These are phyloP conservation scores for Neodiprion fabricii DNA, from an alignment of 1,140 invertebrate species.

Conservation along the genomic window DNA sequence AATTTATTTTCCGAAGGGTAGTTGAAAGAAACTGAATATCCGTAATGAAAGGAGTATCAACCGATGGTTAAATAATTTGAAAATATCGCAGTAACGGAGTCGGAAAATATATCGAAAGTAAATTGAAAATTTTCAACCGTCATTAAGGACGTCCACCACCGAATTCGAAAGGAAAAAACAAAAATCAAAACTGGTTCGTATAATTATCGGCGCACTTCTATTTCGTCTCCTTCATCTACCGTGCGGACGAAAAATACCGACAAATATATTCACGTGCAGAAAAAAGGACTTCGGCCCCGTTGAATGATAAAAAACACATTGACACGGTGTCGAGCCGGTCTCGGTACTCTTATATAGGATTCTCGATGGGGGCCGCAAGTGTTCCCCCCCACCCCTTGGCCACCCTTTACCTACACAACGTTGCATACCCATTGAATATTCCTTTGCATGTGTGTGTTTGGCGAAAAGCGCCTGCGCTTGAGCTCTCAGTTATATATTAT, in stretches of 20 bases:
- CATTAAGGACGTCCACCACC: no score
- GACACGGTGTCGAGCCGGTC: constrained; percentile 29
- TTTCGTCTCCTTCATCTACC: constrained; percentile 3
- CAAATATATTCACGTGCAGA: constrained; percentile 11
- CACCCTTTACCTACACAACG: neutral
- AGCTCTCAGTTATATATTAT: no score
- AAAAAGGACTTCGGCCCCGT: constrained; percentile 36
- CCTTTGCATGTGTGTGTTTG: neutral
- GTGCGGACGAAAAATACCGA: neutral
- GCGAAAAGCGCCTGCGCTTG: no score
- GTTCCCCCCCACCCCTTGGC: constrained; percentile 10
- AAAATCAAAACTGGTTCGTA: neutral
- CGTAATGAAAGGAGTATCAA: neutral
- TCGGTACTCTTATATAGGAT: constrained; percentile 42
- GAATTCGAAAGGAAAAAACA: no score
- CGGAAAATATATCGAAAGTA: neutral
- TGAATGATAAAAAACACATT: constrained; percentile 45
- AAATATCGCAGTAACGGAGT: neutral
- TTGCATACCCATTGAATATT: constrained; percentile 5
- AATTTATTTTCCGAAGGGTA: neutral
- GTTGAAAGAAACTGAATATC: no score
- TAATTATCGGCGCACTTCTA: neutral
- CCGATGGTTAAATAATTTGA: no score
- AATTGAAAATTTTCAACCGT: no score
- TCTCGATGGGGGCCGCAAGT: constrained; percentile 31